Percentiles rank a stretch among this genome's conserved stretches.
phyloP scores from a whole-genome alignment of 2,797 vertebrate species.

The Sebastes matsubarae region DNA sequence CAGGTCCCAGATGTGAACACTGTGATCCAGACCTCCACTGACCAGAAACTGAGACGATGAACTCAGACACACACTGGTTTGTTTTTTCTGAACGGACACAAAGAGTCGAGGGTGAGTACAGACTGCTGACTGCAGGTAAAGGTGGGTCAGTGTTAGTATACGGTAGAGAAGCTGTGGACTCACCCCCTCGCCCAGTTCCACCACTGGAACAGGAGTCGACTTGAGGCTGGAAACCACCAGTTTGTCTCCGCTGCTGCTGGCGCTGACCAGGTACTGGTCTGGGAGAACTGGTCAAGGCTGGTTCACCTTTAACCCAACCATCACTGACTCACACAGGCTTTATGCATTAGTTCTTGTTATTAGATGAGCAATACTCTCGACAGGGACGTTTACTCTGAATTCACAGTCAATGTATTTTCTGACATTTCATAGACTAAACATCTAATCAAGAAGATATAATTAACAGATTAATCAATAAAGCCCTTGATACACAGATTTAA shows the following conservation, averaged over 20 bases:
- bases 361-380: neutral
- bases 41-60: constrained; percentile 89
- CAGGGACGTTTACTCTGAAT: neutral
- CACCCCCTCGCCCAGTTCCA: constrained; percentile 95
- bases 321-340: neutral
- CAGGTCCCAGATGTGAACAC: constrained; percentile 97
- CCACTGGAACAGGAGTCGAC: constrained; percentile 86
- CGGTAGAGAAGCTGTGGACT: constrained; percentile 61
- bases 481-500: too few species aligned
- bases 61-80: constrained; percentile 91
- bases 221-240: constrained; percentile 94
- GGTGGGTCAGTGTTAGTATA: neutral
- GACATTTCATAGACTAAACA: too few species aligned
- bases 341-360: neutral
- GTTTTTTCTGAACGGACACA: constrained; percentile 85
- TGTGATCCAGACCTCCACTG: constrained; percentile 92
- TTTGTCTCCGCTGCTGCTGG: constrained; percentile 94
- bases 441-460: neutral
- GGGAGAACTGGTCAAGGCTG: constrained; percentile 76
- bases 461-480: neutral
- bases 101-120: neutral
- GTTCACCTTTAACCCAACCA: neutral
- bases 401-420: neutral
- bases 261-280: constrained; percentile 94
- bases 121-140: neutral